phyloP scores from a whole-genome alignment of 2,113 vertebrate genomes.

The Micromys minutus region DNA sequence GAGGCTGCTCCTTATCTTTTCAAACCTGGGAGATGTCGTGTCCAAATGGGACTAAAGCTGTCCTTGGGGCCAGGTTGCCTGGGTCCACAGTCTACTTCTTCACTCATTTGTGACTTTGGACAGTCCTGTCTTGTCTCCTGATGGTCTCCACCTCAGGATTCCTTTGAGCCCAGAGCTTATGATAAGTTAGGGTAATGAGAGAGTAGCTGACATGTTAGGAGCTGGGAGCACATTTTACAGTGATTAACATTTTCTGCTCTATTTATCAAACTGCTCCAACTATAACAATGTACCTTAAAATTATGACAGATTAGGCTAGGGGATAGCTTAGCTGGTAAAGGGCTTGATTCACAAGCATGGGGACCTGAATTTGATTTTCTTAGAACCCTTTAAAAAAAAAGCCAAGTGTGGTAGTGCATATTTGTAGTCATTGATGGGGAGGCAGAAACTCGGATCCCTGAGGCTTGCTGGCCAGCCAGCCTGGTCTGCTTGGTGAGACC shows the following conservation, averaged over 20 bases:
- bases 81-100: not conserved
- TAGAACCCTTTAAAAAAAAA: not conserved
- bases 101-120: not conserved
- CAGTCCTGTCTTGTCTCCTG: not conserved
- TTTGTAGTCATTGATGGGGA: not conserved
- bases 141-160: not conserved
- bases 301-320: slow-evolving; percentile 65
- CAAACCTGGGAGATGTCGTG: rapidly evolving
- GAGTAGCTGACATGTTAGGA: not conserved
- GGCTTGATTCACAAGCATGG: not conserved
- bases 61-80: not conserved
- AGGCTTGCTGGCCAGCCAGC: not conserved
- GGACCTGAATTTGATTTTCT: not conserved
- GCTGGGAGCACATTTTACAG: slow-evolving; percentile 61
- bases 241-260: slow-evolving; percentile 79
- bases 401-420: not conserved
- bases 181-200: not conserved
- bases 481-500: not conserved
- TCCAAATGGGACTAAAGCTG: not conserved
- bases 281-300: slow-evolving; percentile 77
- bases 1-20: rapidly evolving
- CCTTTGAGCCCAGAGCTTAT: not conserved
- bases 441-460: not conserved
- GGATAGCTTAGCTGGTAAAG: not conserved
- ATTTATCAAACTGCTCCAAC: slow-evolving; percentile 77